A percentile compares a stretch with the other conserved stretches of the same genome.
Evolutionary conservation across 2,797 vertebrate species (phyloP).

Genomic region (Cetoscarus ocellatus): DNA sequence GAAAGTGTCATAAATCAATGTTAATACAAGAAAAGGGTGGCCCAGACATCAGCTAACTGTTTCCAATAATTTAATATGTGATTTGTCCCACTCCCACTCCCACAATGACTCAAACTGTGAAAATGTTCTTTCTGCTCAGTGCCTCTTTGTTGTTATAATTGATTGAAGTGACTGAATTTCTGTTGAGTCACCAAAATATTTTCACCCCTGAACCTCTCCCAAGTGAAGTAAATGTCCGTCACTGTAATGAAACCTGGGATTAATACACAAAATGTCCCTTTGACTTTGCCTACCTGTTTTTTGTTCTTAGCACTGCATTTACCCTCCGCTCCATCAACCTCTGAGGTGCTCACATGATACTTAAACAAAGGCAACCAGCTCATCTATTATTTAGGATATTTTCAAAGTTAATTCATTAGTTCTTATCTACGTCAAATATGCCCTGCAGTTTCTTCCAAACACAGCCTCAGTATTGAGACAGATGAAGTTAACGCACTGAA

Average conservation of each 20-base stretch:
- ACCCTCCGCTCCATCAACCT: too few relatives aligned
- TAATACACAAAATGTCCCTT: background rate
- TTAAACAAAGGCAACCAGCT: too few relatives aligned
- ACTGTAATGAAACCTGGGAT: background rate
- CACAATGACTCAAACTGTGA: constrained; percentile 3
- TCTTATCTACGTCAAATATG: too few relatives aligned
- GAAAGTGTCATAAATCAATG: constrained; percentile 31
- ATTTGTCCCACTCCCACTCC: constrained; percentile 9
- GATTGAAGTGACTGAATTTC: constrained; percentile 7
- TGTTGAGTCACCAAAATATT: background rate
- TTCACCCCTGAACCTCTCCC: background rate
- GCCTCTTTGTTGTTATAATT: constrained; percentile 4
- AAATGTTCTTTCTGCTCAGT: background rate
- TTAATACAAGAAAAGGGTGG: constrained; percentile 12
- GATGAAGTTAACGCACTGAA: too few relatives aligned
- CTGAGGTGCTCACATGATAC: too few relatives aligned
- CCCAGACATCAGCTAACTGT: constrained; percentile 3
- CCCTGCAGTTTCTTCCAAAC: too few relatives aligned
- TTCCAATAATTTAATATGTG: constrained; percentile 22
- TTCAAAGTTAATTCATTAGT: too few relatives aligned
- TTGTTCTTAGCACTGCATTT: background rate
- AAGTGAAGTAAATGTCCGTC: background rate
- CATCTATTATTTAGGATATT: background rate
- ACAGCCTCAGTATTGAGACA: too few relatives aligned
- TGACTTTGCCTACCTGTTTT: background rate